These are phyloP conservation scores for Operophtera brumata DNA, from an alignment of 2,888 invertebrate genomes.

Conservation along the genomic window DNA sequence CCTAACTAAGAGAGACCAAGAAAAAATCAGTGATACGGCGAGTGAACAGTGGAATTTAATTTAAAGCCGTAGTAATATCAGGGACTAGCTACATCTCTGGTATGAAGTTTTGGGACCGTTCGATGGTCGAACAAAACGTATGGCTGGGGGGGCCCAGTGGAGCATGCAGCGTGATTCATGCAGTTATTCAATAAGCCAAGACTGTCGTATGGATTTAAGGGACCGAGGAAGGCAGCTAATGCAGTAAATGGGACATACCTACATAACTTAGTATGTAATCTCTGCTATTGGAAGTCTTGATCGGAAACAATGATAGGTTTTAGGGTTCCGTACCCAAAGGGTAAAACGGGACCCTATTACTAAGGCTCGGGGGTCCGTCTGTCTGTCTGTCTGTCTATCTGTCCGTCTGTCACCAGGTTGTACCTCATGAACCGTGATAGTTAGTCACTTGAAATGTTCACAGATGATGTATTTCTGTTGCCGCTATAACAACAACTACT, in stretches of 20 bases:
- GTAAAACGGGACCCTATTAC: no score
- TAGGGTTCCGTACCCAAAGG: no score
- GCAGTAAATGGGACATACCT: conserved; percentile 21
- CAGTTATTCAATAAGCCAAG: conserved; percentile 73
- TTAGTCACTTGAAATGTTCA: no score
- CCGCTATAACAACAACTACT: no score
- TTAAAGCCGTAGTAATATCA: background rate
- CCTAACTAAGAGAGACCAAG: no score
- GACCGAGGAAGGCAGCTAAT: conserved; percentile 50
- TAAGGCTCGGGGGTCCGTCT: no score
- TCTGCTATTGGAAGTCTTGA: background rate
- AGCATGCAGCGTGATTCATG: conserved; percentile 72
- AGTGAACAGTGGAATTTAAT: background rate
- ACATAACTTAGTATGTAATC: background rate
- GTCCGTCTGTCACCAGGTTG: no score
- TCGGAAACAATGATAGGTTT: no score
- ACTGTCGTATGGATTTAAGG: conserved; percentile 52
- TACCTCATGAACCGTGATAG: no score
- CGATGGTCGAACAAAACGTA: conserved; percentile 56
- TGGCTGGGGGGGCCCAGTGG: conserved; percentile 57
- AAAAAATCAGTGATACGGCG: no score
- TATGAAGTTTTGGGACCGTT: conserved; percentile 30
- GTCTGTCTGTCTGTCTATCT: no score
- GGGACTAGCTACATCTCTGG: conserved; percentile 7
- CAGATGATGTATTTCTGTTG: no score